Conservation (phyloP, 2,888 invertebrate genomes). For the Rhagophthalmus giganteus region DNA sequence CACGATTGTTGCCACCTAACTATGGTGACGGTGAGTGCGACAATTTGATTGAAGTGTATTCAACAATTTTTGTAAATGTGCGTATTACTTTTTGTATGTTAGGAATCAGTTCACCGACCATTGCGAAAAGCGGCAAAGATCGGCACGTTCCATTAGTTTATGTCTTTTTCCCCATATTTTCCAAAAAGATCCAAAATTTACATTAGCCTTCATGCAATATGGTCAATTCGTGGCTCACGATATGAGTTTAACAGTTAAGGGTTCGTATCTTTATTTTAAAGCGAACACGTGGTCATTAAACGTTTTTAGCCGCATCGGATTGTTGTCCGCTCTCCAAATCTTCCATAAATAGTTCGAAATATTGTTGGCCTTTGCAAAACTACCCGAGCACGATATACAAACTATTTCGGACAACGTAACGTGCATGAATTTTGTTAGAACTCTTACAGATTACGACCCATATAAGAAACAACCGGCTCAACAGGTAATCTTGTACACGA, state of each 20-base stretch:
- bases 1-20: constrained; percentile 64
- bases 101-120: constrained; percentile 69
- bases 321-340: constrained; percentile 61
- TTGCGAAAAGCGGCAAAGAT: constrained; percentile 62
- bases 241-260: constrained; percentile 73
- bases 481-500: constrained; percentile 62
- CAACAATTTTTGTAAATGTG: too few species aligned
- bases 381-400: constrained; percentile 61
- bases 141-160: constrained; percentile 71
- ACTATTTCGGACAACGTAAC: constrained; percentile 60
- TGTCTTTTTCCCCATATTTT: constrained; percentile 71
- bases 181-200: constrained; percentile 72
- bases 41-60: too few species aligned
- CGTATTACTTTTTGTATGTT: too few species aligned
- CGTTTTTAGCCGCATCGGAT: too few species aligned
- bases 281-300: too few species aligned
- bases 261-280: constrained; percentile 75
- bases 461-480: constrained; percentile 67
- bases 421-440: constrained; percentile 76
- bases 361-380: constrained; percentile 61
- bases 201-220: constrained; percentile 76
- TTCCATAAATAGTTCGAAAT: constrained; percentile 53
- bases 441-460: constrained; percentile 67
- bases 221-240: constrained; percentile 81
- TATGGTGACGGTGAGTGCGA: constrained; percentile 72